Evolutionary conservation across 2,113 vertebrate species (phyloP), one percentile per base, ranked within the genome.

Genomic region (Pterophyllum scalare): DNA sequence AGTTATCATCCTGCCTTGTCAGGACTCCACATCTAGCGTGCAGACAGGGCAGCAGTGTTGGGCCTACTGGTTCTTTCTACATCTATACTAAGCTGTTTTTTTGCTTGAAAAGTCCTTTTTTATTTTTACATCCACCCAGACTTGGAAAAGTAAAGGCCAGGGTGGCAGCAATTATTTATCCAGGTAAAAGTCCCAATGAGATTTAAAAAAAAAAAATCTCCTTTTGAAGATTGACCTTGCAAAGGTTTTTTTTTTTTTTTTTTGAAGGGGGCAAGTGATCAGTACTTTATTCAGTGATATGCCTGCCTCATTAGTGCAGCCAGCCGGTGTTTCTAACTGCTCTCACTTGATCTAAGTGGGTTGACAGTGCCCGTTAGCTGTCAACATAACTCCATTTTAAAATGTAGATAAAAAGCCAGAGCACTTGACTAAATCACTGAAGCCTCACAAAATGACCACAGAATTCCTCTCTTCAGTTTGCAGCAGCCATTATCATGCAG

Each of bases 231-330:
- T 26, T 22, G 26, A 49, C 28, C 65, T 19, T 22, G 64, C 8
- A 26, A 49, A 26, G 64, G 1, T 15, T 49, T 67, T 46, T 10
- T 0, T 0, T 38, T 38, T 40, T 46, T 46, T 19, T 19, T 65
- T 22, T 22, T 38, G 19, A 31, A 26, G 64, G 10, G 2, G 24
- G 40, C 9, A 17, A 31, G 65, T 31, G 0, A 70, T 70, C 17
- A 12, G 43, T 52, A 52, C 24, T 70, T 10, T 22, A 20, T 5
- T 13, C 43, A 54, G 11, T 43, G 40, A 13, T n/a, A 12, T 52
- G 65, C 1, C 24, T 70, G 2, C 24, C 0, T 70, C 65, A 70
- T 70, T 9, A 3, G 24, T 54, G 67, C 46, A 52, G 26, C 46
- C 28, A 26, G 4, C n/a, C n/a, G n/a, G n/a, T n/a, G n/a, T n/a